Percentiles rank a stretch among this genome's conserved stretches.
These are phyloP conservation scores for Diadumene lineata DNA, from an alignment of 92 coral and sea anemone genomes.

Conservation along the genomic window DNA sequence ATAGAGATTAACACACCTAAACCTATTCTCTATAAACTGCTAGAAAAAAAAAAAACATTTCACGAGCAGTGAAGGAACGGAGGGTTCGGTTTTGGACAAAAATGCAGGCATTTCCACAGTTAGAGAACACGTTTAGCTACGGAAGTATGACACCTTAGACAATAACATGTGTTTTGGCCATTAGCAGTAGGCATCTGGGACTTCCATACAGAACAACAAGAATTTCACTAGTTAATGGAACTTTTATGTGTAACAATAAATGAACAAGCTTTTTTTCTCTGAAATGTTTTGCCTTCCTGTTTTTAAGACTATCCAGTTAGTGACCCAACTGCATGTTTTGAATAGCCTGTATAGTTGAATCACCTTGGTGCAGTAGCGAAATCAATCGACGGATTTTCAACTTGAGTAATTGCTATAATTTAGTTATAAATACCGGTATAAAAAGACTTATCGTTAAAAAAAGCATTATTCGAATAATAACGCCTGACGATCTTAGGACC, in stretches of 20 bases:
- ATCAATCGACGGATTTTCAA: constrained; percentile 62
- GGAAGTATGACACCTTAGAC: constrained; percentile 85
- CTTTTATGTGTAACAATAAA: constrained; percentile 72
- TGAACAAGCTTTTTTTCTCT: constrained; percentile 52
- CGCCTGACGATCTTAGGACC: constrained; percentile 4
- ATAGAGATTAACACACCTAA: constrained; percentile 12
- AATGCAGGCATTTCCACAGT: constrained; percentile 35
- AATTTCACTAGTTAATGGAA: constrained; percentile 73
- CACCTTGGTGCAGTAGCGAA: constrained; percentile 53
- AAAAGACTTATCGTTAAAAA: constrained; percentile 30
- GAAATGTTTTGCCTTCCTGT: constrained; percentile 90
- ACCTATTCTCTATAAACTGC: background rate
- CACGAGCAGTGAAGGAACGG: background rate
- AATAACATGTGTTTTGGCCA: constrained; percentile 70
- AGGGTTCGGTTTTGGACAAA: constrained; percentile 21
- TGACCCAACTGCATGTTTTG: constrained; percentile 57
- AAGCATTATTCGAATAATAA: constrained; percentile 26
- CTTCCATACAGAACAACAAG: constrained; percentile 46
- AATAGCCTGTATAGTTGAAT: constrained; percentile 59
- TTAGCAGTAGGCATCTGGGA: constrained; percentile 57
- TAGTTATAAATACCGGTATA: constrained; percentile 25
- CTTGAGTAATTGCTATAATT: constrained; percentile 48
- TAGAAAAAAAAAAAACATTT: background rate
- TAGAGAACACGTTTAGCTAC: constrained; percentile 52
- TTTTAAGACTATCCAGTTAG: constrained; percentile 61